phyloP scores from a whole-genome alignment of 64 coral and sea anemone species.

The Stylophora pistillata region DNA sequence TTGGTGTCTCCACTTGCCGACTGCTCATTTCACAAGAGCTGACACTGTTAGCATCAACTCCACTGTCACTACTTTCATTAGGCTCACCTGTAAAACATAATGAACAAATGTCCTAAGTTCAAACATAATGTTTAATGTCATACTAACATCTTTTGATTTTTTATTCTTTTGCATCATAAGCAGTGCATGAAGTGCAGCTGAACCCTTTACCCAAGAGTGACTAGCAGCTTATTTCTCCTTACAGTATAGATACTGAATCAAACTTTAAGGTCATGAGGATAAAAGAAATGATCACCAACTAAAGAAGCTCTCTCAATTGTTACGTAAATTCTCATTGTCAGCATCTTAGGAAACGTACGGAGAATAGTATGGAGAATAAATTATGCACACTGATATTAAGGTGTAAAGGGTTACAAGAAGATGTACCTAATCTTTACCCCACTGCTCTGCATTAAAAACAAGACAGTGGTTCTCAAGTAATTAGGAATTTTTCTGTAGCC shows the following conservation, averaged over 20 bases:
- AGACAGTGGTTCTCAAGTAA: conserved; percentile 16
- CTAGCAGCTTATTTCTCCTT: too few relatives aligned
- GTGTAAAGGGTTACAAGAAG: neutral
- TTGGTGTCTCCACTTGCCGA: conserved; percentile 22
- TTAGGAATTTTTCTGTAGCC: neutral
- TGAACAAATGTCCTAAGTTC: neutral
- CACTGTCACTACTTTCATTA: conserved; percentile 85
- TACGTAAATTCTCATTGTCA: too few relatives aligned
- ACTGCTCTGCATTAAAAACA: neutral
- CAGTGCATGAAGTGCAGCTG: too few relatives aligned
- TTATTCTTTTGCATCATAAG: too few relatives aligned
- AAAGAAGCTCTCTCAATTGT: too few relatives aligned
- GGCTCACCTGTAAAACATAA: neutral
- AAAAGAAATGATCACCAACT: too few relatives aligned
- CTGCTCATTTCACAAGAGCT: conserved; percentile 72
- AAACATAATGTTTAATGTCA: neutral
- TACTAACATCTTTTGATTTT: too few relatives aligned
- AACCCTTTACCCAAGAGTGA: neutral
- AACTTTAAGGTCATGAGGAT: too few relatives aligned
- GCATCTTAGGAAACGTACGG: too few relatives aligned
- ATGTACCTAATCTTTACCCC: conserved; percentile 4
- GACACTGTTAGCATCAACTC: conserved; percentile 78
- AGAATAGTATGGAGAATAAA: too few relatives aligned
- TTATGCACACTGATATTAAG: too few relatives aligned
- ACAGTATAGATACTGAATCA: too few relatives aligned